Conservation (phyloP, 2,113 vertebrate species). For the Heterotis niloticus region DNA sequence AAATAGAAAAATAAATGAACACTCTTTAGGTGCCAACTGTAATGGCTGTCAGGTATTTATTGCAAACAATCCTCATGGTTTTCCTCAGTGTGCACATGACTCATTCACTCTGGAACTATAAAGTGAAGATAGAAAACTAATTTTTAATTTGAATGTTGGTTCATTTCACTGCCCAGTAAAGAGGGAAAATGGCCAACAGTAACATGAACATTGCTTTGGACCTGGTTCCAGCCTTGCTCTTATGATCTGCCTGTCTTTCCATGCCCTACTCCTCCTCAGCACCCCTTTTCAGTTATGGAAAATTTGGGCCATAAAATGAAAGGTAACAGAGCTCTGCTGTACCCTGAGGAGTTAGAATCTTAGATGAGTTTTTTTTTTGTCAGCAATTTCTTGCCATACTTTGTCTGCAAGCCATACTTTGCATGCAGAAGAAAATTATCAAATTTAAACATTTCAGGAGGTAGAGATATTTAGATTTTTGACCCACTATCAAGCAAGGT, state of each 20-base stretch:
- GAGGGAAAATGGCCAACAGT: neutral
- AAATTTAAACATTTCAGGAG: neutral
- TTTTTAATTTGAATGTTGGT: too few species aligned
- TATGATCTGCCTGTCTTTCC: neutral
- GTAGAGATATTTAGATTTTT: too few species aligned
- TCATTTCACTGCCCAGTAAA: too few species aligned
- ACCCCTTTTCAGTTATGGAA: neutral
- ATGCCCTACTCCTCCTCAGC: too few species aligned
- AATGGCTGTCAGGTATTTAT: too few species aligned
- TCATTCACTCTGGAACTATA: too few species aligned
- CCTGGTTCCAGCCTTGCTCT: neutral
- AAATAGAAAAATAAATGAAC: too few species aligned
- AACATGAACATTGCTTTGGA: neutral
- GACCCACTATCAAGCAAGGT: too few species aligned
- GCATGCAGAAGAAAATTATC: neutral
- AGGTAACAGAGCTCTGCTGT: neutral
- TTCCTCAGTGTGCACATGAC: too few species aligned
- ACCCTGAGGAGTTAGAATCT: neutral
- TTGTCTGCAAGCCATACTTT: neutral
- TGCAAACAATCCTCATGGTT: too few species aligned
- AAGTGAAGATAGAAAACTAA: too few species aligned
- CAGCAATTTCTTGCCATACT: neutral
- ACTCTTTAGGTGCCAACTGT: too few species aligned
- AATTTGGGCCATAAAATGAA: neutral
- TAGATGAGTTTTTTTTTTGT: neutral